Evolutionary conservation across 2,888 invertebrate genomes (phyloP), one percentile per base, ranked within the genome.

Genomic region (Tenthredo notha): DNA sequence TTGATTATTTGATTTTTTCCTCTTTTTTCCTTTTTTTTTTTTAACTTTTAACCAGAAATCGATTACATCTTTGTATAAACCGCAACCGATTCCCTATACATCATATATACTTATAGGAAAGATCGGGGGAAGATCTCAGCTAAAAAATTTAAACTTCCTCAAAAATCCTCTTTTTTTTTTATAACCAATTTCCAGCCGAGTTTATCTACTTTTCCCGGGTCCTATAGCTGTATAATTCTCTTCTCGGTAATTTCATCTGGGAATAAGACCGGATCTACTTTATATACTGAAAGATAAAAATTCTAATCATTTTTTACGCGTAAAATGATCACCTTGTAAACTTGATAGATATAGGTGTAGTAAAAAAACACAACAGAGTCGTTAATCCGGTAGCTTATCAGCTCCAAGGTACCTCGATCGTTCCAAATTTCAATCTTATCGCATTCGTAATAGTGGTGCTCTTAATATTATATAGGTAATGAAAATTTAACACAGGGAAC

Each of bases 311-410:
- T 74, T 21, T 74, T 25, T 40, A 37, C 40, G 74, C 15, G 40
- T 74, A 12, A 43, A 40, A 25, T 74, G 67, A 74, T 43, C 37
- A 74, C 21, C 33, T 70, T 40, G 21, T 74, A 40, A n/a, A 9
- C 10, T 40, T 3, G 54, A 18, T 18, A 54, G 54, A n/a, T 18
- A n/a, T 54, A 54, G 9, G 21, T 58, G 21, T 58, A 21, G 58
- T 21, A 61, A 61, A 61, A 61, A 61, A 61, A 61, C 61, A 25
- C 25, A 61, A 33, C 67, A 33, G 15, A 67, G 67, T 67, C 33
- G 33, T 67, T 67, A 67, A 67, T 67, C 61, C 54, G n/a, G 61
- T 61, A 61, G 67, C 67, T 67, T 67, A 67, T 67, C 67, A 33
- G 67, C 33, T 67, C 33, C 67, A 67, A 67, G 67, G 67, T 67